Evolutionary conservation across 2,113 vertebrate species (phyloP).

Genomic region (Psettodes erumei): DNA sequence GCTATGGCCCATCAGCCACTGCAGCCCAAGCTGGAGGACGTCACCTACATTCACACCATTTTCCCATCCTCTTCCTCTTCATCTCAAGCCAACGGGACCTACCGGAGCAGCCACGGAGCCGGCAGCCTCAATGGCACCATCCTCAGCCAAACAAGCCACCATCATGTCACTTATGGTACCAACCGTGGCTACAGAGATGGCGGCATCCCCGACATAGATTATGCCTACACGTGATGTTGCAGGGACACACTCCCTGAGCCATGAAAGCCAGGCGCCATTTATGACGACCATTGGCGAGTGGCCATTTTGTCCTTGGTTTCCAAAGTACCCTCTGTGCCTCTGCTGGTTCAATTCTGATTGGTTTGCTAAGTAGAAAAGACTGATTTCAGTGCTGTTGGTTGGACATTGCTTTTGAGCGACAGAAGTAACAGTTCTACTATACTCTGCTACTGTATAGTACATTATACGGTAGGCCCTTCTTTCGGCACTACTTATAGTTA

Average conservation of each 20-base stretch:
- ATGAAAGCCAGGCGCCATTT: constrained; percentile 58
- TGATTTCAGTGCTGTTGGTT: constrained; percentile 66
- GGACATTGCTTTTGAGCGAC: constrained; percentile 72
- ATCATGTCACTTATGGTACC: constrained; percentile 87
- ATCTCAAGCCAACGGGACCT: constrained; percentile 89
- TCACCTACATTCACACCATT: constrained; percentile 93
- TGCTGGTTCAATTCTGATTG: constrained; percentile 81
- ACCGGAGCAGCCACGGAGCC: constrained; percentile 84
- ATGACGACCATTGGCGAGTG: constrained; percentile 66
- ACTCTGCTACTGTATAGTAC: constrained; percentile 67
- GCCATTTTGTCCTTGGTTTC: constrained; percentile 81
- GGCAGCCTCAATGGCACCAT: constrained; percentile 86
- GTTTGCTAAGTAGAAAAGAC: constrained; percentile 78
- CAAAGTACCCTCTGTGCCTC: constrained; percentile 88
- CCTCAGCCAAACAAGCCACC: constrained; percentile 79
- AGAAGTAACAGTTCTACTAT: constrained; percentile 75
- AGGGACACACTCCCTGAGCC: constrained; percentile 58
- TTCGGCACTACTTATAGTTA: constrained; percentile 76
- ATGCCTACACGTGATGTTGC: constrained; percentile 90
- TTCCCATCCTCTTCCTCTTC: constrained; percentile 92
- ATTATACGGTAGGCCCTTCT: constrained; percentile 69
- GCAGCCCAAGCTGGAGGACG: constrained; percentile 88
- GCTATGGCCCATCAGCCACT: constrained; percentile 89
- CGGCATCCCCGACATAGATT: constrained; percentile 92
- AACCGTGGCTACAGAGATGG: constrained; percentile 92